phyloP scores from a whole-genome alignment of 2,113 vertebrate species.

The Euleptes europaea region DNA sequence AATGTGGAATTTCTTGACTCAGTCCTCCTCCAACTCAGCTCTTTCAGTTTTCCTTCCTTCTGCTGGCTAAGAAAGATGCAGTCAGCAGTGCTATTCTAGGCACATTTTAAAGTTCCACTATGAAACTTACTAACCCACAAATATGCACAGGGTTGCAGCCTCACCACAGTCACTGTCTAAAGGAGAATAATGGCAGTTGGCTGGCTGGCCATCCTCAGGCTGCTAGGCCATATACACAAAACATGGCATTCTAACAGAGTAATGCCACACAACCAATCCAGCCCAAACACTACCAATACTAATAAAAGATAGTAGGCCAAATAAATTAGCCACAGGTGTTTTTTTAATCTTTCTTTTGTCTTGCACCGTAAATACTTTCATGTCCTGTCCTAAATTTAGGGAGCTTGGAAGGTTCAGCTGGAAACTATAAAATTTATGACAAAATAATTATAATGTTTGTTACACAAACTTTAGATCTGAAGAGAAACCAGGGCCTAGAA shows the following conservation, averaged over 20 bases:
- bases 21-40: neutral
- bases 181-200: neutral
- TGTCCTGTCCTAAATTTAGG: neutral
- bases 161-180: neutral
- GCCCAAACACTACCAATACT: neutral
- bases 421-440: too few relatives aligned
- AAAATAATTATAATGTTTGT: too few relatives aligned
- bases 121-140: neutral
- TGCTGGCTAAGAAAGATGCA: neutral
- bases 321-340: neutral
- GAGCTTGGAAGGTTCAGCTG: too few relatives aligned
- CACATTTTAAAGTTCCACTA: neutral
- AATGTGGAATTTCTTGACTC: neutral
- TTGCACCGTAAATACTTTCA: neutral
- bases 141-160: neutral
- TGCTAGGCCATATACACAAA: neutral
- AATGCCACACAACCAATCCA: neutral
- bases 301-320: neutral
- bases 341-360: neutral
- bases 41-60: neutral
- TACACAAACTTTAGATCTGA: too few relatives aligned
- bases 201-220: neutral
- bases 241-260: neutral
- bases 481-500: too few relatives aligned
- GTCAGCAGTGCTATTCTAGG: neutral